These are phyloP conservation scores for Dasyornis broadbenti DNA, from an alignment of 2,113 vertebrate genomes.

Conservation along the genomic window DNA sequence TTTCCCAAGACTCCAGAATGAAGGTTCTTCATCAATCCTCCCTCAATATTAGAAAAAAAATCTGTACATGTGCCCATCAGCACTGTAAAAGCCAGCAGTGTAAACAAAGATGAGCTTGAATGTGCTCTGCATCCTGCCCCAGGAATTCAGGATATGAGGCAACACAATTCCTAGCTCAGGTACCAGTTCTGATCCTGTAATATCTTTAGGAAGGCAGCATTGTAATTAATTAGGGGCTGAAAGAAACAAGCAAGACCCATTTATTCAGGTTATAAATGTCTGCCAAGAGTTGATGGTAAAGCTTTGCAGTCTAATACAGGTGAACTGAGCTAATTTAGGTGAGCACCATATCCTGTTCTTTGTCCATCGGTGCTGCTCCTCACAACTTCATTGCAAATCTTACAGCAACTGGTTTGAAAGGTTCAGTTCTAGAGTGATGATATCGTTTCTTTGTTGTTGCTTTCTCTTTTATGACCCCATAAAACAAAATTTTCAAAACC, in stretches of 20 bases:
- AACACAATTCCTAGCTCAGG: not conserved
- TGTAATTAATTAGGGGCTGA: not conserved
- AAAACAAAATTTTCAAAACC: not conserved
- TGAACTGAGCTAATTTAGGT: not conserved
- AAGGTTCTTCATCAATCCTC: not conserved
- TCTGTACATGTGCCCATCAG: not conserved
- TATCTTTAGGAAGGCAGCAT: not conserved
- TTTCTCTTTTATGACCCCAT: not conserved
- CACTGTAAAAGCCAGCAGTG: not conserved
- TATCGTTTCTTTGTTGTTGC: not conserved
- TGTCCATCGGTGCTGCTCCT: not conserved
- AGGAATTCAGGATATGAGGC: not conserved
- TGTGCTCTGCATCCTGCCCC: not conserved
- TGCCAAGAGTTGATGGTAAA: not conserved
- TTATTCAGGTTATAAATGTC: not conserved
- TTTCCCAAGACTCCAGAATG: not conserved
- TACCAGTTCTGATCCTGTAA: not conserved
- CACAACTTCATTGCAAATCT: not conserved
- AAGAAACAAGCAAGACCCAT: not conserved
- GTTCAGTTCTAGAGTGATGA: not conserved
- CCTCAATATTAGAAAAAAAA: not conserved
- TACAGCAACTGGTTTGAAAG: not conserved
- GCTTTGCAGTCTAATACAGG: not conserved
- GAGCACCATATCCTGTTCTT: not conserved
- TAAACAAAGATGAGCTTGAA: not conserved